Evolutionary conservation across 2,797 vertebrate species (phyloP).

Genomic region (Neosilurus mollespiculum): DNA sequence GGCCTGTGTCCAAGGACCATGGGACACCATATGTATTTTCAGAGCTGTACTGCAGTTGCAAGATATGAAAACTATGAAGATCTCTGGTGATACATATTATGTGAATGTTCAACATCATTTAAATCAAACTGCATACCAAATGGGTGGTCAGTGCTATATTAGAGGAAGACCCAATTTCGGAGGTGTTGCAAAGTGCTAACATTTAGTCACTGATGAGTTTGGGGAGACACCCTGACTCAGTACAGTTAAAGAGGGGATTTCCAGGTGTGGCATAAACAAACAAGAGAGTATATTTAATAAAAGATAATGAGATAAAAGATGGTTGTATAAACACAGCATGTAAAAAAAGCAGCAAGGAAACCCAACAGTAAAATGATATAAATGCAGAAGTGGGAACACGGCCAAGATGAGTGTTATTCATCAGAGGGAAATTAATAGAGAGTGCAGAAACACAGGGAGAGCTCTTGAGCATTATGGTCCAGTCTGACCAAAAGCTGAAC

Average conservation of each 20-base stretch:
- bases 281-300: slow-evolving; percentile 24
- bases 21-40: background rate
- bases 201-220: slow-evolving; percentile 4
- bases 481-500: slow-evolving; percentile 42
- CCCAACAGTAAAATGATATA: slow-evolving; percentile 15
- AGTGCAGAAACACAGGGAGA: slow-evolving; percentile 20
- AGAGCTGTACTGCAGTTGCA: background rate
- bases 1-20: slow-evolving; percentile 3
- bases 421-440: slow-evolving; percentile 27
- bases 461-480: slow-evolving; percentile 33
- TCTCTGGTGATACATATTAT: background rate
- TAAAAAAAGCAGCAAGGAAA: slow-evolving; percentile 31
- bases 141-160: background rate
- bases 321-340: slow-evolving; percentile 31
- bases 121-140: background rate
- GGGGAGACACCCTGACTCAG: slow-evolving; percentile 34
- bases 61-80: background rate
- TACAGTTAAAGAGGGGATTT: slow-evolving; percentile 40
- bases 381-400: slow-evolving; percentile 37
- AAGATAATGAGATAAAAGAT: slow-evolving; percentile 33
- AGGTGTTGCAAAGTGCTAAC: background rate
- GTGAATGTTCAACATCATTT: background rate
- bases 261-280: slow-evolving; percentile 45
- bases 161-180: background rate
- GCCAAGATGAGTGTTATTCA: slow-evolving; percentile 34